Percentiles rank a stretch among this genome's conserved stretches.
Conservation (phyloP, 2,113 vertebrate genomes). For the Mormyrus lacerda region DNA sequence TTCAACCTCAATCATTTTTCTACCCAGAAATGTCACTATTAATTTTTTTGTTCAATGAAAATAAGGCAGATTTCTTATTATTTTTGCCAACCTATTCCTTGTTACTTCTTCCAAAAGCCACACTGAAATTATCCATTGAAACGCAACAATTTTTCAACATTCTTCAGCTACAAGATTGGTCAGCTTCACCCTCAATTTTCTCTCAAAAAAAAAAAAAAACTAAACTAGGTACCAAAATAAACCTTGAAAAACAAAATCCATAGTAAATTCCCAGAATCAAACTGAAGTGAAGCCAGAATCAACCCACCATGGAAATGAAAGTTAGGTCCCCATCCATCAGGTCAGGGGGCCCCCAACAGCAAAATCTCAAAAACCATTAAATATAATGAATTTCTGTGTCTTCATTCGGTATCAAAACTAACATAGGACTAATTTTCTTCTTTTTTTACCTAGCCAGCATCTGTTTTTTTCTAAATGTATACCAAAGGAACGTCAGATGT, state of each 20-base stretch:
- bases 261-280: not conserved
- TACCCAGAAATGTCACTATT: not conserved
- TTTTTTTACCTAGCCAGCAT: not conserved
- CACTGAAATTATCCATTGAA: not conserved
- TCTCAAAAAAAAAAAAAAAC: not conserved
- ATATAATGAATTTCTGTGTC: not conserved
- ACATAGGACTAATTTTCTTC: not conserved
- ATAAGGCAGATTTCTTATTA: not conserved
- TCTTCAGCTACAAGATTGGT: not conserved
- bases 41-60: not conserved
- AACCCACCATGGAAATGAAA: not conserved
- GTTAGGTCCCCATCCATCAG: not conserved
- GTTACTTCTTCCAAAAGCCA: not conserved
- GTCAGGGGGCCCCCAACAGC: not conserved
- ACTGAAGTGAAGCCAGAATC: too few relatives aligned
- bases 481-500: not conserved
- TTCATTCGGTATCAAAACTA: not conserved
- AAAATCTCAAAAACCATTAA: not conserved
- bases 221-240: not conserved
- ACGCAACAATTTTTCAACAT: not conserved
- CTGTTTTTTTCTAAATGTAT: not conserved
- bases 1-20: not conserved
- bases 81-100: not conserved
- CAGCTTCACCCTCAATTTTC: not conserved
- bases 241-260: not conserved